A percentile compares a stretch with the other conserved stretches of the same genome.
phyloP scores from a whole-genome alignment of 2,797 vertebrate genomes.

The Sardinella longiceps region DNA sequence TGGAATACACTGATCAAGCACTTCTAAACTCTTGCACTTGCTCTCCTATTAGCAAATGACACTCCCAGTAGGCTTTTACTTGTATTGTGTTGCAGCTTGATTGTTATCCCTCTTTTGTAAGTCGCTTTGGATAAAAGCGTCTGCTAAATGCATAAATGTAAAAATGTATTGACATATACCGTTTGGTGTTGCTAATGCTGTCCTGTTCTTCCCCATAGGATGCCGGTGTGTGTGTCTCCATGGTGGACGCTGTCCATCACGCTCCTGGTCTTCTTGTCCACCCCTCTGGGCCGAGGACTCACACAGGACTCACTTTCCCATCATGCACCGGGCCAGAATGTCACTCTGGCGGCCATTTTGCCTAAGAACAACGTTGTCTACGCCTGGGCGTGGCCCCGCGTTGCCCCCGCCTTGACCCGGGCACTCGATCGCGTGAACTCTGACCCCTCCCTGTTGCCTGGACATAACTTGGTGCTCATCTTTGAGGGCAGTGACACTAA shows the following conservation, averaged over 20 bases:
- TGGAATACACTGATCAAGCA: no score
- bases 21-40: no score
- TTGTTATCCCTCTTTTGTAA: no score
- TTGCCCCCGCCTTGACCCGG: constrained; percentile 79
- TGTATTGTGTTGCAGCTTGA: no score
- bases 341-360: constrained; percentile 85
- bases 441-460: constrained; percentile 70
- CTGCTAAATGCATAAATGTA: no score
- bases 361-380: constrained; percentile 83
- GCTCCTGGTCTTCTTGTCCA: constrained; percentile 47
- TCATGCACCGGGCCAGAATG: constrained; percentile 45
- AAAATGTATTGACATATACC: no score
- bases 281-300: not conserved
- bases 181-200: not conserved
- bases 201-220: not conserved
- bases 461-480: constrained; percentile 69
- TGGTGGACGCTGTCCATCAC: constrained; percentile 30
- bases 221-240: not conserved
- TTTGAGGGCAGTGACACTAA: constrained; percentile 81
- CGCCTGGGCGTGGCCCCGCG: constrained; percentile 89
- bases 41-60: no score
- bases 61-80: no score
- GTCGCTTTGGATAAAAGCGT: no score
- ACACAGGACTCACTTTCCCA: not conserved
- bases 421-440: constrained; percentile 76